These are phyloP conservation scores for Erinaceus europaeus DNA, from an alignment of 2,113 vertebrate genomes.

Conservation along the genomic window DNA sequence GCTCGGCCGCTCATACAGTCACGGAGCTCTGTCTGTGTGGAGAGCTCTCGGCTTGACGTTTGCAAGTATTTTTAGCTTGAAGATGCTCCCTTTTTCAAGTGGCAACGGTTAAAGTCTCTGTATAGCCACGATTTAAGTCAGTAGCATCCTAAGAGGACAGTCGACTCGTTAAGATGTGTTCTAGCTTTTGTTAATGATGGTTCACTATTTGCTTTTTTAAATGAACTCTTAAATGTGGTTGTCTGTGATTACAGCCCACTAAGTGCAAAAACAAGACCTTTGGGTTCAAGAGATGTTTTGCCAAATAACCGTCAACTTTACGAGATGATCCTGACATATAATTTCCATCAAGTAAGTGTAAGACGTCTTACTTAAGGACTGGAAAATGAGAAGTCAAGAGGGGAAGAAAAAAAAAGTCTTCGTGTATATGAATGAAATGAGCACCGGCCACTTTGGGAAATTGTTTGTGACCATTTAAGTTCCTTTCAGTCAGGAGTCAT, in stretches of 20 bases:
- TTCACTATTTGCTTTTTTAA: constrained; percentile 8
- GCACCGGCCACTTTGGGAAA: background rate
- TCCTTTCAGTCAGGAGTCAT: background rate
- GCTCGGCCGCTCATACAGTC: background rate
- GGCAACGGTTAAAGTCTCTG: background rate
- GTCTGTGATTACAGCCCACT: constrained; percentile 86
- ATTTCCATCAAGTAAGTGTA: constrained; percentile 91
- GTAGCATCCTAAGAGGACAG: background rate
- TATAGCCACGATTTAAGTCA: background rate
- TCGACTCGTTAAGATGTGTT: too few species aligned
- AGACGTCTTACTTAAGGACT: background rate
- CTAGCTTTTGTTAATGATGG: background rate
- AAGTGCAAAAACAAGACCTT: constrained; percentile 93
- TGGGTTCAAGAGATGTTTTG: constrained; percentile 92
- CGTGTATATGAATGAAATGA: background rate
- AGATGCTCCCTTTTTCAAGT: background rate
- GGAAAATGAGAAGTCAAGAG: background rate
- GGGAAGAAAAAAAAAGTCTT: background rate
- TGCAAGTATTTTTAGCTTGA: constrained; percentile 4
- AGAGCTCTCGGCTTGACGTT: background rate
- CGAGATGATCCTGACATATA: constrained; percentile 95
- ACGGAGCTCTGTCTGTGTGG: background rate
- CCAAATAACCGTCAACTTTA: constrained; percentile 97
- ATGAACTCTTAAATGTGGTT: constrained; percentile 8
- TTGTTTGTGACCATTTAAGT: background rate